Percentiles rank a stretch among this genome's conserved stretches.
These are phyloP conservation scores for Drosophila setosimentum DNA, from an alignment of 2,888 invertebrate genomes.

Conservation along the genomic window DNA sequence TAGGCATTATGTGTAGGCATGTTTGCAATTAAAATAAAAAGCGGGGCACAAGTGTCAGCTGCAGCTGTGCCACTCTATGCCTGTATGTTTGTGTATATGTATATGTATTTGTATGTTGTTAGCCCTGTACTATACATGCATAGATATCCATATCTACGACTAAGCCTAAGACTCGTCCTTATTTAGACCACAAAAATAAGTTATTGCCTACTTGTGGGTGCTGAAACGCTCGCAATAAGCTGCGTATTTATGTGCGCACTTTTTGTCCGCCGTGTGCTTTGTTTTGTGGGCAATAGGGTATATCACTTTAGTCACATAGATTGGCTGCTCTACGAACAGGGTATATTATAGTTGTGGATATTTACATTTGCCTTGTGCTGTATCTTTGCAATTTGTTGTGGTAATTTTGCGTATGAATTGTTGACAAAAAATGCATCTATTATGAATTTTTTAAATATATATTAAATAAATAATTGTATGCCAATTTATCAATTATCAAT, in stretches of 20 bases:
- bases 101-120: slow-evolving; percentile 2
- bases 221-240: slow-evolving; percentile 57
- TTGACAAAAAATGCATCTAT: slow-evolving; percentile 29
- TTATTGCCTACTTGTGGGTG: slow-evolving; percentile 75
- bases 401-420: slow-evolving; percentile 48
- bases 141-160: slow-evolving; percentile 12
- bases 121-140: not conserved
- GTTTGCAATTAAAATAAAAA: slow-evolving; percentile 77
- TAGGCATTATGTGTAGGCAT: slow-evolving; percentile 59
- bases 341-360: slow-evolving; percentile 8
- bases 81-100: not conserved
- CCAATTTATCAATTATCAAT: slow-evolving; percentile 28
- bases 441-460: slow-evolving; percentile 24
- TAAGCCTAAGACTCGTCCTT: slow-evolving; percentile 25
- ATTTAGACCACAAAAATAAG: slow-evolving; percentile 63
- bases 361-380: slow-evolving; percentile 14
- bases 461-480: slow-evolving; percentile 51
- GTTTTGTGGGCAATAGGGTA: not conserved
- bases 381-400: slow-evolving; percentile 31
- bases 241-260: slow-evolving; percentile 64
- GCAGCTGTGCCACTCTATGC: slow-evolving; percentile 18
- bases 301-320: not conserved
- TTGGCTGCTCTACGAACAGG: slow-evolving; percentile 3
- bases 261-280: slow-evolving; percentile 26
- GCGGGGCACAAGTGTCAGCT: slow-evolving; percentile 59